Percentiles rank a stretch among this genome's conserved stretches.
Conservation (phyloP, 2,888 invertebrate genomes). For the Nematopogon swammerdamellus region DNA sequence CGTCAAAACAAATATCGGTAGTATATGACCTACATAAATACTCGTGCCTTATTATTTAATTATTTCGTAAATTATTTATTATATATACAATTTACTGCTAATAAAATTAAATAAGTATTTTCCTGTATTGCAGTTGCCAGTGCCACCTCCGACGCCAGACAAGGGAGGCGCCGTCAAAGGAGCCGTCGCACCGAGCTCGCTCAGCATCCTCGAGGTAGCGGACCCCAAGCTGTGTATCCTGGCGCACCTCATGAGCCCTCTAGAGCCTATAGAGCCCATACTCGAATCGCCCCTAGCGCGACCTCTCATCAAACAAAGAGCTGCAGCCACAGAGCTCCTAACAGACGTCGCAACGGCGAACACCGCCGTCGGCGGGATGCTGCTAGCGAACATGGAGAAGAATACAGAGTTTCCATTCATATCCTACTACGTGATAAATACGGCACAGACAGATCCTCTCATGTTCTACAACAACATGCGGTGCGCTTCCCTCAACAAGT, state of each 20-base stretch:
- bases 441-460: slow-evolving; percentile 79
- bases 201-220: slow-evolving; percentile 78
- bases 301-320: slow-evolving; percentile 73
- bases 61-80: too few species aligned
- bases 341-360: slow-evolving; percentile 72
- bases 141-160: slow-evolving; percentile 63
- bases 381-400: slow-evolving; percentile 87
- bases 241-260: slow-evolving; percentile 85
- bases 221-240: slow-evolving; percentile 87
- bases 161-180: slow-evolving; percentile 57
- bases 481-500: slow-evolving; percentile 78
- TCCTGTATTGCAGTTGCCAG: slow-evolving; percentile 47
- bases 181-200: slow-evolving; percentile 56
- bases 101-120: too few species aligned
- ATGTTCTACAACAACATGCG: slow-evolving; percentile 84
- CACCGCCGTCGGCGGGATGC: slow-evolving; percentile 76
- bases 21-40: too few species aligned
- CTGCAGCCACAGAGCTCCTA: slow-evolving; percentile 73
- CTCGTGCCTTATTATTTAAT: too few species aligned
- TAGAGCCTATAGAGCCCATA: slow-evolving; percentile 82
- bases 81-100: too few species aligned
- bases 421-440: slow-evolving; percentile 87
- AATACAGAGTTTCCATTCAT: slow-evolving; percentile 91
- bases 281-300: slow-evolving; percentile 81
- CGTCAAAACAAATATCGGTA: too few species aligned